Evolutionary conservation across 2,888 invertebrate species (phyloP), one percentile per base, ranked within the genome.

Genomic region (Orthosia gracilis): DNA sequence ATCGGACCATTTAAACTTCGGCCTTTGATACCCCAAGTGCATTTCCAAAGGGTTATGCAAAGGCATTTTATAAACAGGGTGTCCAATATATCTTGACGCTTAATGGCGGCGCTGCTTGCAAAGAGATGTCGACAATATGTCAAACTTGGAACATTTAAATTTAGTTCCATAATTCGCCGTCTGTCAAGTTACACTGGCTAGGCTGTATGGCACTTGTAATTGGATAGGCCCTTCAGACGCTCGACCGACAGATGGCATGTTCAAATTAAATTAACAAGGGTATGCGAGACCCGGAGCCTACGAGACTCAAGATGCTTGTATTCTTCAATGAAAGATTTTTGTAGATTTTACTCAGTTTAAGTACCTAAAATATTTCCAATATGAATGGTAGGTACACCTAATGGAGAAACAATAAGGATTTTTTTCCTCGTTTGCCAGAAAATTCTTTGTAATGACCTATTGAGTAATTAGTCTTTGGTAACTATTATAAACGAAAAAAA

Each of bases 201-300:
- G 31, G 57, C 62, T 78, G 83, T 80, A 86, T 88, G 84, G 83
- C 83, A 87, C 84, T 87, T 89, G 91, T 93, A 93, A 93, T 92
- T 93, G 92, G 91, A 92, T 91, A 92, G 89, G 87, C 91, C 86
- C 90, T 90, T 86, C 86, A 90, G 89, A 89, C 90, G 86, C 82
- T 89, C 85, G 84, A 77, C 85, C 87, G 93, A 92, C 93, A 94
- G 93, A 93, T 93, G 94, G 93, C 91, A 92, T 93, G 92, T 93
- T 92, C 89, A 92, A 94, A 94, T 94, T 94, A 92, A 94, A 94
- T 94, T 94, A 94, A 94, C 94, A 94, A 93, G 94, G 92, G 92
- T 92, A 88, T 89, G 88, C 85, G 86, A 90, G 87, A 83, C 80
- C 79, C 86, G 85, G 76, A 89, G 88, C 85, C 85, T 85, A 87